phyloP scores from a whole-genome alignment of 2,797 vertebrate species.

The Distichodus sexfasciatus region DNA sequence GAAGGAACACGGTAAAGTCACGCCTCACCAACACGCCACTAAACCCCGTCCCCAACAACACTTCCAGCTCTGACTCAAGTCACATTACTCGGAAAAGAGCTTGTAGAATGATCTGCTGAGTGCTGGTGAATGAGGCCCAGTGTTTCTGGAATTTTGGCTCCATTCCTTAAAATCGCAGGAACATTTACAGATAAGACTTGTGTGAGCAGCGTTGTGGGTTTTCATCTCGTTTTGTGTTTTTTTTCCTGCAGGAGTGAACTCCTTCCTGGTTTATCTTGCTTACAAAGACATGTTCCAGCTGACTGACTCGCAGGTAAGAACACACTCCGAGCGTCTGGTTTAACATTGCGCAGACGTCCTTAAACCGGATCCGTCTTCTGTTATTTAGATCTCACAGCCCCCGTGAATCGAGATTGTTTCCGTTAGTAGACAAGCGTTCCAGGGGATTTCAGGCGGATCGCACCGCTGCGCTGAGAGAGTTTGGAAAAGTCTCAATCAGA shows the following conservation, averaged over 20 bases:
- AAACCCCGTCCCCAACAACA: too few relatives aligned
- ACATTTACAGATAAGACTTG: neutral
- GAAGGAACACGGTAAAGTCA: slow-evolving; percentile 88
- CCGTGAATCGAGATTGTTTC: slow-evolving; percentile 5
- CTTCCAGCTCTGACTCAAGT: too few relatives aligned
- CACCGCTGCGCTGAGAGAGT: neutral
- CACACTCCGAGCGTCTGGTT: neutral
- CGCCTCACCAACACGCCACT: neutral
- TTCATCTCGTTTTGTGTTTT: slow-evolving; percentile 14
- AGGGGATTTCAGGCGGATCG: neutral
- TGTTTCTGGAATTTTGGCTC: too few relatives aligned
- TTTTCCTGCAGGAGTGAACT: slow-evolving; percentile 85
- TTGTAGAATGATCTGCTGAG: too few relatives aligned
- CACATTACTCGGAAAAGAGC: too few relatives aligned
- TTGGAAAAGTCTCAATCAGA: neutral
- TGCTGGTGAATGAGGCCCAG: too few relatives aligned
- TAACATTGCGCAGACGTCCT: neutral
- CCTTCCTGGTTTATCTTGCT: slow-evolving; percentile 95
- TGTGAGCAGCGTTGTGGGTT: neutral
- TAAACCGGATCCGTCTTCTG: neutral
- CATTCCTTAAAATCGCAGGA: too few relatives aligned
- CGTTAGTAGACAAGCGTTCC: slow-evolving; percentile 28
- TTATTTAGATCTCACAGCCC: slow-evolving; percentile 22
- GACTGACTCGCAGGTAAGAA: slow-evolving; percentile 89
- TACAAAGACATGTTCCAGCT: slow-evolving; percentile 97